These are phyloP conservation scores for Scaptomyza reducta DNA, from an alignment of 2,888 invertebrate species.

Conservation along the genomic window DNA sequence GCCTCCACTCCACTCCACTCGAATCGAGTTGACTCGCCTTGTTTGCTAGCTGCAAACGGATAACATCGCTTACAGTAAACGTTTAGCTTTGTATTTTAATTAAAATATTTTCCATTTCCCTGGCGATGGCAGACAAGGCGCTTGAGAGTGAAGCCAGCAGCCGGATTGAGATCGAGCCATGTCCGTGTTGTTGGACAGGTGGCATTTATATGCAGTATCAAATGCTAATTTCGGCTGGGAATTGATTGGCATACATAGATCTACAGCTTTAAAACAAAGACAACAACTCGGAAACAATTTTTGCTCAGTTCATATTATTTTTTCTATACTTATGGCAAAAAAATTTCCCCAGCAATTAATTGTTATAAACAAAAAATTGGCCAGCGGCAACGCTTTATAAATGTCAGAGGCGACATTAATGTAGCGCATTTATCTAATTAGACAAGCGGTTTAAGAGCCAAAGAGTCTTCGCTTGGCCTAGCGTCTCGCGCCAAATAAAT, in stretches of 20 bases:
- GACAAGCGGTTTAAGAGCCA: slow-evolving; percentile 72
- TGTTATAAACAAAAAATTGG: slow-evolving; percentile 15
- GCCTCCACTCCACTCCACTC: slow-evolving; percentile 23
- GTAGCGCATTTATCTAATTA: slow-evolving; percentile 78
- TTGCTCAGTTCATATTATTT: slow-evolving; percentile 1
- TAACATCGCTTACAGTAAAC: slow-evolving; percentile 76
- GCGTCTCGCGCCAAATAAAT: slow-evolving; percentile 72
- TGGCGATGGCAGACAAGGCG: slow-evolving; percentile 34
- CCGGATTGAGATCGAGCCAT: slow-evolving; percentile 66
- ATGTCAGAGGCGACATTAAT: slow-evolving; percentile 72
- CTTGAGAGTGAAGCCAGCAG: slow-evolving; percentile 21
- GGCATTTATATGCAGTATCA: slow-evolving; percentile 67
- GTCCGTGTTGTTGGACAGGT: slow-evolving; percentile 66
- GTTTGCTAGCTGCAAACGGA: slow-evolving; percentile 53
- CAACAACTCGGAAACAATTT: slow-evolving; percentile 2
- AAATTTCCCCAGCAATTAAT: slow-evolving; percentile 32
- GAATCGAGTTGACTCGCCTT: slow-evolving; percentile 15
- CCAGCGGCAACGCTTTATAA: slow-evolving; percentile 56
- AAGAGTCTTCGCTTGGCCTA: slow-evolving; percentile 32
- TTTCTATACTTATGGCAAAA: slow-evolving; percentile 10
- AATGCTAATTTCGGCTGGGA: slow-evolving; percentile 62
- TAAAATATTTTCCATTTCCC: slow-evolving; percentile 75
- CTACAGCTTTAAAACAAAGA: slow-evolving; percentile 21
- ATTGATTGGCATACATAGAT: slow-evolving; percentile 61
- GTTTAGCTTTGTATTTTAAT: slow-evolving; percentile 77